These are phyloP conservation scores for Psammodynastes pulverulentus DNA, from an alignment of 2,113 vertebrate genomes.

Conservation along the genomic window DNA sequence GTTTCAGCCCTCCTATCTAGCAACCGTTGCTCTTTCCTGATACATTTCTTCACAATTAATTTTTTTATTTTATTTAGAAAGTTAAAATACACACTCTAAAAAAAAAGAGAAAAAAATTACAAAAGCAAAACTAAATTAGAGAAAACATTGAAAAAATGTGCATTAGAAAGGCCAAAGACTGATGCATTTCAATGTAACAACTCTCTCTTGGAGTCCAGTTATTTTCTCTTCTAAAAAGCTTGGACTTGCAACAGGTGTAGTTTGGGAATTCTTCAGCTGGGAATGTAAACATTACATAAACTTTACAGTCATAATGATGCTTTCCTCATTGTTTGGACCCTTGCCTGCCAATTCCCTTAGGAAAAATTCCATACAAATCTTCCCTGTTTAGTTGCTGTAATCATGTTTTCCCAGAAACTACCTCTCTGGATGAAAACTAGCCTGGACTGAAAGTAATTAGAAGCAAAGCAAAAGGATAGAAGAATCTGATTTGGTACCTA, in stretches of 20 bases:
- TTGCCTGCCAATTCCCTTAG: neutral
- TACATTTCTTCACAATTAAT: neutral
- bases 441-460: neutral
- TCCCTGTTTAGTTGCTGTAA: neutral
- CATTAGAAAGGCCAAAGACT: neutral
- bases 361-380: neutral
- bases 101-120: too few relatives aligned
- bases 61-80: too few relatives aligned
- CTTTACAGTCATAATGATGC: neutral
- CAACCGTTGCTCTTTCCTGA: neutral
- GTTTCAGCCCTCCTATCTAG: neutral
- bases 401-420: neutral
- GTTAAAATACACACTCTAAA: too few relatives aligned
- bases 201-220: neutral
- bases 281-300: neutral
- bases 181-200: neutral
- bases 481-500: neutral
- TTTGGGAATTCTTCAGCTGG: neutral
- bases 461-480: neutral
- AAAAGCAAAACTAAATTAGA: too few relatives aligned
- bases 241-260: neutral
- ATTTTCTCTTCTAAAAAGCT: neutral
- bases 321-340: neutral
- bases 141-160: too few relatives aligned
- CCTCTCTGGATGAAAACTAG: neutral